These are phyloP conservation scores for Drosophila parabipectinata DNA, from an alignment of 1,140 invertebrate species.

Conservation along the genomic window DNA sequence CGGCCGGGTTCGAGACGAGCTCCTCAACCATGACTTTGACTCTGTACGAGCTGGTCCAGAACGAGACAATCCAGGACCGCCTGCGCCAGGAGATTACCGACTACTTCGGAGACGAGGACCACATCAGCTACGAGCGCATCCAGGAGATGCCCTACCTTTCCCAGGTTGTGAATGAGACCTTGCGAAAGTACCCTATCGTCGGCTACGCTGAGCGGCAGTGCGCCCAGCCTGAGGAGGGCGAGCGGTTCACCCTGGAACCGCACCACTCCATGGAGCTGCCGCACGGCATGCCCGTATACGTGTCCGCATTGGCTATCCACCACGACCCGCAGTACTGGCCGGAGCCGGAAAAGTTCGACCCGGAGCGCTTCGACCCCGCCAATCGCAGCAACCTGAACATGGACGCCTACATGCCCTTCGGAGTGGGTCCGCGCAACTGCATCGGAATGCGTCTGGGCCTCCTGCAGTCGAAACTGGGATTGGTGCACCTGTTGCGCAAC, in stretches of 20 bases:
- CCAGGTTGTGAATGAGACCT: conserved; percentile 85
- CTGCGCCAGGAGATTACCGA: conserved; percentile 87
- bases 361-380: conserved; percentile 87
- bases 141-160: conserved; percentile 88
- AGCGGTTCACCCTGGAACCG: conserved; percentile 62
- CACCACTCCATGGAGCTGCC: conserved; percentile 51
- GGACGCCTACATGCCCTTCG: conserved; percentile 86
- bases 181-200: conserved; percentile 73
- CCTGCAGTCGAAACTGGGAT: conserved; percentile 64
- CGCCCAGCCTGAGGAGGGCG: conserved; percentile 42
- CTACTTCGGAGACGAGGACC: conserved; percentile 83
- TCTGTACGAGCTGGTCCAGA: conserved; percentile 88
- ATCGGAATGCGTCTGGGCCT: conserved; percentile 86
- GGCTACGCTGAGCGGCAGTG: conserved; percentile 67
- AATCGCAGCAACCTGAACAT: conserved; percentile 85
- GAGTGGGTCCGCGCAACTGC: conserved; percentile 90
- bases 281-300: conserved; percentile 58
- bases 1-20: conserved; percentile 91
- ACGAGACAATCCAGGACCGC: conserved; percentile 88
- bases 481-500: conserved; percentile 66
- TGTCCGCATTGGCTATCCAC: conserved; percentile 63
- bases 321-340: conserved; percentile 86
- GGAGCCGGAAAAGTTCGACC: conserved; percentile 88
- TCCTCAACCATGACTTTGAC: conserved; percentile 88
- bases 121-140: conserved; percentile 87